Percentiles rank a stretch among this genome's conserved stretches.
Evolutionary conservation across 2,888 invertebrate genomes (phyloP).

Genomic region (Ormia ochracea): DNA sequence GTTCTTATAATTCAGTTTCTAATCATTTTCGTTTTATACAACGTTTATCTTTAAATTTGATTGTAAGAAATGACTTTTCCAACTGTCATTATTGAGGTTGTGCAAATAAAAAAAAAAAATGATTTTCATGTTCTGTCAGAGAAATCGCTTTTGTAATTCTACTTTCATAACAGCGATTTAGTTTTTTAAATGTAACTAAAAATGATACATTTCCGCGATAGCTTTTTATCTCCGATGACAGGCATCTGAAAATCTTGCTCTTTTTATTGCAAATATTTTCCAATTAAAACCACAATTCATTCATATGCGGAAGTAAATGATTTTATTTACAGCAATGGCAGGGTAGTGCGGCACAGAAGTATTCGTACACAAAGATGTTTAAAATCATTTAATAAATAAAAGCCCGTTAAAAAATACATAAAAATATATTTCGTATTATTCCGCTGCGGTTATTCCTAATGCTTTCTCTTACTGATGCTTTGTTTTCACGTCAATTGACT

Average conservation of each 20-base stretch:
- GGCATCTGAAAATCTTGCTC: background rate
- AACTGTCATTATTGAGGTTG: background rate
- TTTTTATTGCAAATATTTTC: background rate
- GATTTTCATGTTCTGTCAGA: slow-evolving; percentile 31
- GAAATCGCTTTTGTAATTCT: background rate
- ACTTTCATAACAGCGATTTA: no score
- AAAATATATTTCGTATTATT: slow-evolving; percentile 18
- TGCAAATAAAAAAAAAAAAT: slow-evolving; percentile 21
- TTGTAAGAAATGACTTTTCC: slow-evolving; percentile 47
- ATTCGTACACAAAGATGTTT: background rate
- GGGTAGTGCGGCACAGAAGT: no score
- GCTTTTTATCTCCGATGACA: background rate
- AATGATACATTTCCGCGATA: no score
- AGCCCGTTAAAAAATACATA: background rate
- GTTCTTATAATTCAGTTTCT: no score
- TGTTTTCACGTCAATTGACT: slow-evolving; percentile 54
- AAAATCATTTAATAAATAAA: background rate
- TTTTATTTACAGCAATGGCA: background rate
- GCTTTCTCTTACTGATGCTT: slow-evolving; percentile 9
- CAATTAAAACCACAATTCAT: background rate
- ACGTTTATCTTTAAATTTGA: no score
- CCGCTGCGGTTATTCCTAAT: background rate
- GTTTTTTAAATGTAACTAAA: background rate
- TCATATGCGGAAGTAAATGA: slow-evolving; percentile 10
- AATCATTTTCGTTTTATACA: no score